Percentiles rank a stretch among this genome's conserved stretches.
phyloP scores from a whole-genome alignment of 2,888 invertebrate genomes.

The Drosophila tripunctata region DNA sequence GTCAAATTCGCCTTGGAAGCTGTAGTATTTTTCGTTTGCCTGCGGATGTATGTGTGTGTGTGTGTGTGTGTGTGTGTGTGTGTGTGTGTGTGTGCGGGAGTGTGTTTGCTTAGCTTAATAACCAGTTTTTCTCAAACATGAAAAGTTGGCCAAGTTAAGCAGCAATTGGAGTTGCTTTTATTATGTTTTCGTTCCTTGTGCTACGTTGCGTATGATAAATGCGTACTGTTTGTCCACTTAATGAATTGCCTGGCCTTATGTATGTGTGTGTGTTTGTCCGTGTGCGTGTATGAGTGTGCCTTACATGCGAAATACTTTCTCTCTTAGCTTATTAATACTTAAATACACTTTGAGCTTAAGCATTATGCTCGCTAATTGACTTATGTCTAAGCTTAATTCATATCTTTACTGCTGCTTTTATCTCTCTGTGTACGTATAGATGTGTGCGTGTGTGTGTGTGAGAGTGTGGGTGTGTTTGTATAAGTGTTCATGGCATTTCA shows the following conservation, averaged over 20 bases:
- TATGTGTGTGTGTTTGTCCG: constrained; percentile 1
- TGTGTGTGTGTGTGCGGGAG: constrained; percentile 15
- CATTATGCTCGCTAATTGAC: constrained; percentile 69
- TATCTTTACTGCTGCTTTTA: constrained; percentile 13
- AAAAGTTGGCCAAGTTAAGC: constrained; percentile 78
- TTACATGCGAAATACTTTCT: constrained; percentile 64
- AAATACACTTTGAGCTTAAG: constrained; percentile 75
- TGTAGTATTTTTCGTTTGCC: constrained; percentile 14
- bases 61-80: constrained; percentile 10
- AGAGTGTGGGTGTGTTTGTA: constrained; percentile 1
- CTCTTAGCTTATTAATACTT: constrained; percentile 74
- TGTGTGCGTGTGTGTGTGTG: constrained; percentile 1
- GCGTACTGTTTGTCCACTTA: constrained; percentile 52
- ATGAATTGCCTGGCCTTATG: constrained; percentile 48
- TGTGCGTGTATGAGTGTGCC: constrained; percentile 19
- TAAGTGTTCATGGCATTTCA: constrained; percentile 66
- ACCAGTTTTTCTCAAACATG: constrained; percentile 73
- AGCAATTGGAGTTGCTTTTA: constrained; percentile 55
- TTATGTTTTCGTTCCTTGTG: constrained; percentile 30
- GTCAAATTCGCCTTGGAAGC: constrained; percentile 25
- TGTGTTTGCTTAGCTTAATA: constrained; percentile 73
- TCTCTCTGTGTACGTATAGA: not conserved
- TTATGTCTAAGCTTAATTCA: constrained; percentile 56
- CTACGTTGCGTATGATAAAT: constrained; percentile 69
- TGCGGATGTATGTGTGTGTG: constrained; percentile 13